Percentiles rank a stretch among this genome's conserved stretches.
phyloP scores from a whole-genome alignment of 2,888 invertebrate genomes.

The Sinodicranocentrus sp. region DNA sequence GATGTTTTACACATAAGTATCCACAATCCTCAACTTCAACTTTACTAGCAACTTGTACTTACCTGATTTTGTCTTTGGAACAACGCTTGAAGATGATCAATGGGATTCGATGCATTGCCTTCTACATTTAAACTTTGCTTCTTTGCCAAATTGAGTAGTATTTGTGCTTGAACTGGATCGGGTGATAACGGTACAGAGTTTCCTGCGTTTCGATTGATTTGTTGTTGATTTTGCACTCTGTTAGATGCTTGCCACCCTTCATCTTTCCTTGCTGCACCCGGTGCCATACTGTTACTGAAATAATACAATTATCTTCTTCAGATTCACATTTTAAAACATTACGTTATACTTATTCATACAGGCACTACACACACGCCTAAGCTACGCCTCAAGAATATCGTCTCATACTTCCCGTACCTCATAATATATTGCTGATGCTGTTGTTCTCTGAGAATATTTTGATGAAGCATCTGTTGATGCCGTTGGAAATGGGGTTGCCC shows the following conservation, averaged over 20 bases:
- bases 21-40: too few species aligned
- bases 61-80: constrained; percentile 74
- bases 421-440: constrained; percentile 58
- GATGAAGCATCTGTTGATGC: constrained; percentile 71
- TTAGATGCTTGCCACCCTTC: constrained; percentile 63
- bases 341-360: too few species aligned
- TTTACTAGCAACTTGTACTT: background rate
- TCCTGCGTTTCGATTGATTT: constrained; percentile 46
- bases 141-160: constrained; percentile 74
- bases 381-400: too few species aligned
- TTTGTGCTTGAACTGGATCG: constrained; percentile 69
- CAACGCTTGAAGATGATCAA: constrained; percentile 74
- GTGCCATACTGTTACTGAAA: constrained; percentile 40
- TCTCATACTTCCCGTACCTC: too few species aligned
- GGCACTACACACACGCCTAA: too few species aligned
- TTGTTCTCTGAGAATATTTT: constrained; percentile 69
- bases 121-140: constrained; percentile 71
- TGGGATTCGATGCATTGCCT: constrained; percentile 66
- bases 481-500: constrained; percentile 75
- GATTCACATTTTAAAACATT: too few species aligned
- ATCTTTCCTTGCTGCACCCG: constrained; percentile 64
- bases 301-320: too few species aligned
- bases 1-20: too few species aligned
- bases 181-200: constrained; percentile 67
- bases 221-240: constrained; percentile 57